Evolutionary conservation across 2,888 invertebrate genomes (phyloP).

Genomic region (Anthoptus insignis): DNA sequence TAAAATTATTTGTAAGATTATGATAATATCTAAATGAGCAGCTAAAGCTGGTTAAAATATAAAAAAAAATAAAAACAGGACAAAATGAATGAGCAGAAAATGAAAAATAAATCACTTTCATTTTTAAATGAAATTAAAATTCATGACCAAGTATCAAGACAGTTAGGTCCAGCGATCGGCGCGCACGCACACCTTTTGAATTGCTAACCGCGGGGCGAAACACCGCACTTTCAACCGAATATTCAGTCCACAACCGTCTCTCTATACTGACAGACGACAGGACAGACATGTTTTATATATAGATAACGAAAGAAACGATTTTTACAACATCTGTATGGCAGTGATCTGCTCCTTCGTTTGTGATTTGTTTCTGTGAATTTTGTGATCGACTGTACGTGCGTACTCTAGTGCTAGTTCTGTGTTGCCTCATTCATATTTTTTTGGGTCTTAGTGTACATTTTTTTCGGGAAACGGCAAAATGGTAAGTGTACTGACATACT

Average conservation of each 20-base stretch:
- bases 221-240: constrained; percentile 66
- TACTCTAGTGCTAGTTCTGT: constrained; percentile 61
- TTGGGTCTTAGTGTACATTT: constrained; percentile 56
- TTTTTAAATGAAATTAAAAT: constrained; percentile 77
- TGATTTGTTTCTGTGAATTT: constrained; percentile 50
- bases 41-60: too few relatives aligned
- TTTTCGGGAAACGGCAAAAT: constrained; percentile 66
- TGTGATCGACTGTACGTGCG: constrained; percentile 60
- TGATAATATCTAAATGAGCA: too few relatives aligned
- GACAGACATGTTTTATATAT: constrained; percentile 64
- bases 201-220: constrained; percentile 67
- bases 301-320: constrained; percentile 51
- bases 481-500: too few relatives aligned
- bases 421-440: constrained; percentile 55
- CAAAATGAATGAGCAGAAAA: background rate
- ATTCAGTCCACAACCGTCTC: constrained; percentile 82
- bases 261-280: constrained; percentile 75
- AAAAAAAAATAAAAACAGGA: too few relatives aligned
- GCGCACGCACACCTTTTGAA: constrained; percentile 74
- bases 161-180: constrained; percentile 71
- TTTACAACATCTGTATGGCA: constrained; percentile 34
- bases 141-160: constrained; percentile 77
- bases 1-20: too few relatives aligned
- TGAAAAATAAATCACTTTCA: constrained; percentile 68
- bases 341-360: constrained; percentile 49